Evolutionary conservation across 2,888 invertebrate species (phyloP), one percentile per base, ranked within the genome.

Genomic region (Pseudococcus jackbeardsleyi): DNA sequence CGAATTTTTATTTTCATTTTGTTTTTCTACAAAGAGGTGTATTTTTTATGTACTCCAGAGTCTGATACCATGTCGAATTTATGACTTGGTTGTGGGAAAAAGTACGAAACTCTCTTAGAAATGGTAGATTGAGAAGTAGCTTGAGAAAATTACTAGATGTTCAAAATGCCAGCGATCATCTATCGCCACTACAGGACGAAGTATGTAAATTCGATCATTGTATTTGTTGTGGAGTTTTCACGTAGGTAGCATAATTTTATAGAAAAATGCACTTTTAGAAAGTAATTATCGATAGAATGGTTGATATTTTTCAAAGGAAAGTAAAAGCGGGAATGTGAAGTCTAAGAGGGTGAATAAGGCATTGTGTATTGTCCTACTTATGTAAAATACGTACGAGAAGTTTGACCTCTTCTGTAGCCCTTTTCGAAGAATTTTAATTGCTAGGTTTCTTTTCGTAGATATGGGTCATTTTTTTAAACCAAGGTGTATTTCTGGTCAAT

Each of bases 61-160:
- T 22, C 48, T 48, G 39, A 46, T 48, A 39, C n/a, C 6, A 77
- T 89, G 90, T 64, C 89, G 90, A 79, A 26, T 87, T 87, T 87
- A 90, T 91, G 90, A 90, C 91, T 89, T 91, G 91, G 91, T 90
- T 91, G 77, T 91, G 91, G 91, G 90, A 91, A 88, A 90, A 91
- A 87, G 90, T 91, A 89, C 90, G 91, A 84, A 90, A 90, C 89
- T 90, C 91, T 82, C 90, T 91, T 90, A 90, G 90, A 79, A 89
- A 89, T 59, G 85, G 88, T 26, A 87, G 89, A 84, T 88, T 88
- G 46, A 79, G 88, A 42, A 64, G 26, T 39, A 72, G 84, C 26
- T 33, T 88, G 12, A 33, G 82, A 54, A 82, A 59, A 59, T 82
- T 84, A 17, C 42, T 88, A 54, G 82, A 88, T 48, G 84, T 64